phyloP scores from a whole-genome alignment of 2,113 vertebrate species.

The Symphodus melops region DNA sequence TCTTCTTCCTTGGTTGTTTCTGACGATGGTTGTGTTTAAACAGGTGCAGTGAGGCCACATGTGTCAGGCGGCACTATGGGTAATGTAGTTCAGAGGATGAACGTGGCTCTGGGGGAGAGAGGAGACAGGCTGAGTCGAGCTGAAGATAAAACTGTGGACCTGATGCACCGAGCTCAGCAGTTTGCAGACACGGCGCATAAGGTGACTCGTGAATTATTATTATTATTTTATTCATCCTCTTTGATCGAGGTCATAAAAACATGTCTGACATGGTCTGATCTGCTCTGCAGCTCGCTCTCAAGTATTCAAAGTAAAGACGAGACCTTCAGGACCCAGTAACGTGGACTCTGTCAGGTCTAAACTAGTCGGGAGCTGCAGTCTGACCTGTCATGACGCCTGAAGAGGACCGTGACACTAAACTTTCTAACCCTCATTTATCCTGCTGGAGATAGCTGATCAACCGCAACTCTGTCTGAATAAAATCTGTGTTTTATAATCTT shows the following conservation, averaged over 20 bases:
- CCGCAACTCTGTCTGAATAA: neutral
- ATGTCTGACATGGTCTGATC: too few relatives aligned
- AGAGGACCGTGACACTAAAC: neutral
- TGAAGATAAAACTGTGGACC: slow-evolving; percentile 90
- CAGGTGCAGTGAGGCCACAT: slow-evolving; percentile 82
- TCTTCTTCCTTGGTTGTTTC: too few relatives aligned
- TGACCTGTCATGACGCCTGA: neutral
- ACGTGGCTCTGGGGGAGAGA: slow-evolving; percentile 90
- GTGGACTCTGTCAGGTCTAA: slow-evolving; percentile 1
- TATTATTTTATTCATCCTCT: too few relatives aligned
- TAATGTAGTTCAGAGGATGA: slow-evolving; percentile 89
- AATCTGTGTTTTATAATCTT: too few relatives aligned
- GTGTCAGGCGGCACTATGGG: slow-evolving; percentile 86
- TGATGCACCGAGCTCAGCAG: slow-evolving; percentile 91
- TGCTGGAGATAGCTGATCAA: neutral
- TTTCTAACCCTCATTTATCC: neutral
- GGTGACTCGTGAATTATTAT: slow-evolving; percentile 72
- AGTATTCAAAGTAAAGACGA: slow-evolving; percentile 57
- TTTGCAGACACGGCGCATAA: slow-evolving; percentile 92
- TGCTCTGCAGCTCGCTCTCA: too few relatives aligned
- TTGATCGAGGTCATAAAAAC: too few relatives aligned
- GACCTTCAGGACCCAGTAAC: neutral
- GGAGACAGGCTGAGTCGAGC: slow-evolving; percentile 87
- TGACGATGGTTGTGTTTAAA: neutral
- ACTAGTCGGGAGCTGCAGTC: neutral